These are phyloP conservation scores for Eriocheir sinensis DNA, from an alignment of 1,140 invertebrate genomes.

Conservation along the genomic window DNA sequence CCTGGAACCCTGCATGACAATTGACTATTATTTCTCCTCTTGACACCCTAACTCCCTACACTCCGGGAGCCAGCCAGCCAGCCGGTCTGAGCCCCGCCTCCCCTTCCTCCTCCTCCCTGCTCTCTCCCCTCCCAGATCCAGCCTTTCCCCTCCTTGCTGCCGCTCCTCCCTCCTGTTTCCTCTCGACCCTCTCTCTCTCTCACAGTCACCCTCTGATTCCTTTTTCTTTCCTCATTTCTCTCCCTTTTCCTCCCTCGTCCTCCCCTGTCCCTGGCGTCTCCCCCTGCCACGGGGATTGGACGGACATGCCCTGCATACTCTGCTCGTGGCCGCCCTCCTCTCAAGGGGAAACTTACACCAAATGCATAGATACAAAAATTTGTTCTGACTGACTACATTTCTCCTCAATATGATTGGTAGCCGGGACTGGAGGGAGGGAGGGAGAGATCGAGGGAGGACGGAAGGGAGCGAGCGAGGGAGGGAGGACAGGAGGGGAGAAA, in stretches of 20 bases:
- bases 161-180: neutral
- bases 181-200: neutral
- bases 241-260: constrained; percentile 8
- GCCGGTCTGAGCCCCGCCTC: neutral
- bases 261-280: neutral
- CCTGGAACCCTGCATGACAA: constrained; percentile 46
- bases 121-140: neutral
- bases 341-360: constrained; percentile 70
- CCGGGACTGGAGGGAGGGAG: neutral
- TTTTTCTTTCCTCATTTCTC: constrained; percentile 1
- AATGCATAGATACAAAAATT: constrained; percentile 71
- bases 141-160: neutral
- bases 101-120: neutral
- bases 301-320: constrained; percentile 54
- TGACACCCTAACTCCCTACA: constrained; percentile 48
- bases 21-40: constrained; percentile 66
- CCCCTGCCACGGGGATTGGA: constrained; percentile 53
- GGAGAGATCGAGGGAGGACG: neutral
- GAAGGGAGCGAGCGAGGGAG: neutral
- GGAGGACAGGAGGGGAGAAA: neutral
- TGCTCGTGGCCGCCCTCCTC: neutral
- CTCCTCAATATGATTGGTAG: constrained; percentile 49
- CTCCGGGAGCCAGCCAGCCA: neutral
- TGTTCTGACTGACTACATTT: constrained; percentile 63
- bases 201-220: neutral